Evolutionary conservation across 2,113 vertebrate species (phyloP).

Genomic region (Colius striatus): DNA sequence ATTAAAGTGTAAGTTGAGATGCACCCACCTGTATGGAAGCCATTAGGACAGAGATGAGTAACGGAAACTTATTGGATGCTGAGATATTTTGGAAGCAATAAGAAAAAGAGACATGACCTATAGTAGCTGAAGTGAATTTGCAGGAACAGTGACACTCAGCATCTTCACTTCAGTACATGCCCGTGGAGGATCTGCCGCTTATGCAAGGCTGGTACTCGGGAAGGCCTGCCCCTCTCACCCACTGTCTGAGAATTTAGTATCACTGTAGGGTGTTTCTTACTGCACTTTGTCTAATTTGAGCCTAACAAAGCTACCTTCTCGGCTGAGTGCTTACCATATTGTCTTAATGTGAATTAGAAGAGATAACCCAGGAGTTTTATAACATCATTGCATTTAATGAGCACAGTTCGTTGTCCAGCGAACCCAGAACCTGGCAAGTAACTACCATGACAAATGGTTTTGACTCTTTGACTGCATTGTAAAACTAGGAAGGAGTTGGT

Average conservation of each 20-base stretch:
- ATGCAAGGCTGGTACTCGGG: neutral
- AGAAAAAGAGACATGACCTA: neutral
- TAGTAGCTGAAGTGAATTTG: neutral
- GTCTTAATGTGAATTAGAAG: neutral
- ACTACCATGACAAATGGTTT: neutral
- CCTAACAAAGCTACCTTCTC: neutral
- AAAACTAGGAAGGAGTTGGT: neutral
- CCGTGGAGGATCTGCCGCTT: neutral
- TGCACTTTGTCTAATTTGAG: neutral
- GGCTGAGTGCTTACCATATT: neutral
- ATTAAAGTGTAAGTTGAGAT: neutral
- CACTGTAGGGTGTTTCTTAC: neutral
- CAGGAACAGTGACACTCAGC: neutral
- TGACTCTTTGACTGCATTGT: neutral
- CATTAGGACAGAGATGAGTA: neutral
- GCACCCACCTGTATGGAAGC: neutral
- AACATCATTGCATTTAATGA: neutral
- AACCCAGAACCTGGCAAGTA: neutral
- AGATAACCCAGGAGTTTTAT: neutral
- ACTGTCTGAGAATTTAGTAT: neutral
- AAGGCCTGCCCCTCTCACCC: neutral
- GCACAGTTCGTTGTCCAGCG: neutral
- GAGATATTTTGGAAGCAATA: neutral
- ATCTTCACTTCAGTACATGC: neutral
- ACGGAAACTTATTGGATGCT: neutral